Base-by-base conservation (phyloP, 37 sponge, comb jelly and placozoan species). In the Ephydatia muelleri region DNA sequence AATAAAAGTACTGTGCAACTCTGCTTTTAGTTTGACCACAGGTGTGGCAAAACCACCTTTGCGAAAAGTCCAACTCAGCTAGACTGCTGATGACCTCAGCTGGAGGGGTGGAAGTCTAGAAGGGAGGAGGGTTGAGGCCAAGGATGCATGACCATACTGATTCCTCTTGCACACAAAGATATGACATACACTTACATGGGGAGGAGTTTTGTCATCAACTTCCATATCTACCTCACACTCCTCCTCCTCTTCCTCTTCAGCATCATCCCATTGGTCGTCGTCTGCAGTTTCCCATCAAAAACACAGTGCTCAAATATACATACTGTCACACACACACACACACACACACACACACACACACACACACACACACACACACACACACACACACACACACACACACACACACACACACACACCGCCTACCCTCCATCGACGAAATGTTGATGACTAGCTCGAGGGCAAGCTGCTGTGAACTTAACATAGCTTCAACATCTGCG, bases 401-500 rank as follows among this genome's bases (percentile, higher is more conserved):
- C 75, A 65, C 21, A n/a, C 35, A 26, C 12, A 67, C 27, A 30
- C 3, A 8, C 9, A 30, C 29, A 69, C 9, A 8, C 33, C 34
- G 27, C 68, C 22, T 77, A 76, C 85, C 66, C 28, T 84, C 85
- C 9, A 40, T 77, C 43, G 76, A 84, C 40, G 47, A 43, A 40
- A 84, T 8, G 47, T 84, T 84, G 13, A 77, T 77, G 0, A 77
- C 9, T 38, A 67, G 67, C 77, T 84, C 85, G 49, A 84, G 38
- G 30, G 85, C 77, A 67, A 84, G 68, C 38, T 77, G 77, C 31
- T 77, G 67, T 14, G 85, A 77, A 38, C 48, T 69, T 64, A 84
- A 27, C 0, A 43, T 27, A 36, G 19, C 67, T 70, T 76, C 71
- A 28, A 68, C 31, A 3, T 30, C 26, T 22, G 32, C 29, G 5